Evolutionary conservation across 2,113 vertebrate species (phyloP).

Genomic region (Ctenomys sociabilis): DNA sequence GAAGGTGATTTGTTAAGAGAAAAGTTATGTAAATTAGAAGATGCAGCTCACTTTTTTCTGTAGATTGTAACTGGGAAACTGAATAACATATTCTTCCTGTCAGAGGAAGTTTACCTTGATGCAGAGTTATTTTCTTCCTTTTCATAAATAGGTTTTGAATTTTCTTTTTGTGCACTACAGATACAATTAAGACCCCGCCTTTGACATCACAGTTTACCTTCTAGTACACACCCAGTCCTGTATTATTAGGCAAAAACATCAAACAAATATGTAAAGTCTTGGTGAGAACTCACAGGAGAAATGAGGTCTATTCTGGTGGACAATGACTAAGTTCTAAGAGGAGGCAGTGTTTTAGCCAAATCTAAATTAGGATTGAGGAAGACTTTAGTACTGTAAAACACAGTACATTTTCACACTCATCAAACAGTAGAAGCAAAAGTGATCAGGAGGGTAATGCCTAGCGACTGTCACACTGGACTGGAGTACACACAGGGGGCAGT

Average conservation of each 20-base stretch:
- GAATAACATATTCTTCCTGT: background rate
- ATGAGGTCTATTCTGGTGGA: background rate
- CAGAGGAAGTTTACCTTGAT: background rate
- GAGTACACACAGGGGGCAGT: background rate
- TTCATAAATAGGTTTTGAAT: background rate
- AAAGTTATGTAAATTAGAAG: background rate
- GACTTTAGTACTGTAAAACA: background rate
- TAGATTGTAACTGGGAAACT: background rate
- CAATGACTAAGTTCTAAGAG: background rate
- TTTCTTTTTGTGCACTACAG: background rate
- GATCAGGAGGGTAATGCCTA: background rate
- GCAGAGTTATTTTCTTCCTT: conserved; percentile 10
- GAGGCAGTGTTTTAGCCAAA: background rate
- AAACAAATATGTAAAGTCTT: background rate
- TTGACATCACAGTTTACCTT: background rate
- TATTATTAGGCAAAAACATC: background rate
- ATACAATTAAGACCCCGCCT: background rate
- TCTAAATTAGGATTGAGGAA: background rate
- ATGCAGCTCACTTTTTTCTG: background rate
- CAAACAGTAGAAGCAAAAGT: background rate
- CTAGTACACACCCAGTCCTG: background rate
- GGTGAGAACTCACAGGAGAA: background rate
- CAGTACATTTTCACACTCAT: background rate
- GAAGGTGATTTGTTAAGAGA: background rate
- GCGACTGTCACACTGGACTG: background rate